phyloP scores from a whole-genome alignment of 2,113 vertebrate species.

The Nesoenas mayeri region DNA sequence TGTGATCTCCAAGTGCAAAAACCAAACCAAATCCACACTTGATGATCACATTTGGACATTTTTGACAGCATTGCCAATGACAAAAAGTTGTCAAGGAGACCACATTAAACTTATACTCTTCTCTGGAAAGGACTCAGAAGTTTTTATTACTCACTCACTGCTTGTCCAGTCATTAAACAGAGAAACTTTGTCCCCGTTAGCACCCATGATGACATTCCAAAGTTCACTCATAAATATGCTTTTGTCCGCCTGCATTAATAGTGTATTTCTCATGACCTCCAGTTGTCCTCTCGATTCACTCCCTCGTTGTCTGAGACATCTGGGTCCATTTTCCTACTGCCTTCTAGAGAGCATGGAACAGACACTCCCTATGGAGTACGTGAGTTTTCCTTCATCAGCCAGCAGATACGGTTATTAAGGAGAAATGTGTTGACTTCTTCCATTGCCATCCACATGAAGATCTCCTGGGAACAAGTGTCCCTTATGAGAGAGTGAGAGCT shows the following conservation, averaged over 20 bases:
- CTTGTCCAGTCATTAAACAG: not conserved
- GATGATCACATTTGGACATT: not conserved
- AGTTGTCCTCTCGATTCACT: slow-evolving; percentile 24
- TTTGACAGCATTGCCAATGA: not conserved
- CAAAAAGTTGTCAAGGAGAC: not conserved
- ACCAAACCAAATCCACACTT: not conserved
- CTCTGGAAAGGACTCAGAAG: not conserved
- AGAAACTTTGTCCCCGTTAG: not conserved
- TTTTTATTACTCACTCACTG: not conserved
- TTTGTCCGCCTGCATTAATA: not conserved
- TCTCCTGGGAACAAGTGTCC: not conserved
- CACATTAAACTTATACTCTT: not conserved
- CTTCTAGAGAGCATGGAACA: not conserved
- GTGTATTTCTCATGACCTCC: slow-evolving; percentile 5
- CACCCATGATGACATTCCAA: not conserved
- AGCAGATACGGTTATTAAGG: not conserved
- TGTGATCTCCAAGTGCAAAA: not conserved
- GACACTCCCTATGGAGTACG: not conserved
- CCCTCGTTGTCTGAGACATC: not conserved
- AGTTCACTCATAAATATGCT: not conserved
- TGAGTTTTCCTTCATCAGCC: slow-evolving; percentile 1
- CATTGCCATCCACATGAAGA: not conserved
- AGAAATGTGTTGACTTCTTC: not conserved
- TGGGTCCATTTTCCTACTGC: not conserved
- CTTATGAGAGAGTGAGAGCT: not conserved